Conservation (phyloP, 2,888 invertebrate species). For the Lasioglossum marginatum region DNA sequence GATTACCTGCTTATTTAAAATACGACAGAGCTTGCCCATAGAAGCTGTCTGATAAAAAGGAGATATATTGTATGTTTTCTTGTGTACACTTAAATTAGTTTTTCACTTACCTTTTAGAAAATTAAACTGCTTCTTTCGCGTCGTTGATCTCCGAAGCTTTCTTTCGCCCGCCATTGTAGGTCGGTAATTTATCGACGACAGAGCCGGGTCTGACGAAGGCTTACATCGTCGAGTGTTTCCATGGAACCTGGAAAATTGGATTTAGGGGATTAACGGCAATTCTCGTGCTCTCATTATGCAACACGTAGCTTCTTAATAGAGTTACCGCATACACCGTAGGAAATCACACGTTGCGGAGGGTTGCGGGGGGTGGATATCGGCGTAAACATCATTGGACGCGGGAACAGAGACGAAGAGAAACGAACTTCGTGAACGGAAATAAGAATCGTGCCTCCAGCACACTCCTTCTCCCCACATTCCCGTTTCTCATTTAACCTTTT, state of each 20-base stretch:
- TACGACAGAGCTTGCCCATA: not conserved
- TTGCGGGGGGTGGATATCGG: not conserved
- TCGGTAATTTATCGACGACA: constrained; percentile 62
- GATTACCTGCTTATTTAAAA: no score
- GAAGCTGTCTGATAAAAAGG: not conserved
- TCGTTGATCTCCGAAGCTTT: not conserved
- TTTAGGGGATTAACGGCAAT: constrained; percentile 69
- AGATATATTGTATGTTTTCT: not conserved
- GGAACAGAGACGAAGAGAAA: not conserved
- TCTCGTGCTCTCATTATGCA: constrained; percentile 66
- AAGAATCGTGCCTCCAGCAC: not conserved
- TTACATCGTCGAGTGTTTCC: constrained; percentile 61
- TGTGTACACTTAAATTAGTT: not conserved
- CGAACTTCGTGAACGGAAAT: constrained; percentile 29
- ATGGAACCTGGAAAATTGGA: constrained; percentile 75
- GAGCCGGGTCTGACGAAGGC: constrained; percentile 42
- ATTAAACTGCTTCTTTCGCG: not conserved
- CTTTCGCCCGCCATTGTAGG: constrained; percentile 8
- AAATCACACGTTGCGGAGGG: not conserved
- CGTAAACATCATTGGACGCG: constrained; percentile 9
- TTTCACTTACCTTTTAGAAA: not conserved
- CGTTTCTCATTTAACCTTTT: constrained; percentile 26
- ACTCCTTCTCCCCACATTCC: not conserved
- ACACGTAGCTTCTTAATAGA: constrained; percentile 66
- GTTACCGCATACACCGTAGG: constrained; percentile 46